A percentile compares a stretch with the other conserved stretches of the same genome.
These are phyloP conservation scores for Acropora tenuis DNA, from an alignment of 64 coral and sea anemone genomes.

Conservation along the genomic window DNA sequence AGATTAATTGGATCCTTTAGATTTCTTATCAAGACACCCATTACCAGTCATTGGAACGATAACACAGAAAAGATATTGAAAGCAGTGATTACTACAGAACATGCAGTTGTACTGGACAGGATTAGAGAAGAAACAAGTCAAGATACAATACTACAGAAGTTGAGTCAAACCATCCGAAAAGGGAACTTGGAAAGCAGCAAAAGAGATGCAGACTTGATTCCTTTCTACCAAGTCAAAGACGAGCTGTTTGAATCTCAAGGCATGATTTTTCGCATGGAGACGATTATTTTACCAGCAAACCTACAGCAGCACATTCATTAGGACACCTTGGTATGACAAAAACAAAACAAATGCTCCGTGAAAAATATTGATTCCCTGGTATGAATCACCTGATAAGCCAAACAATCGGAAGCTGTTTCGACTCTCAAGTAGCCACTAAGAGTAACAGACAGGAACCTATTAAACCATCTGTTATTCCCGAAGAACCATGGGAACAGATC, in stretches of 20 bases:
- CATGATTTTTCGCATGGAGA: conserved; percentile 21
- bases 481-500: too few species aligned
- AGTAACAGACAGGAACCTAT: too few species aligned
- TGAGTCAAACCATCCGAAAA: conserved; percentile 43
- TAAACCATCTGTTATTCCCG: too few species aligned
- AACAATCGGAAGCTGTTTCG: too few species aligned
- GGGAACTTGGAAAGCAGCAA: conserved; percentile 41
- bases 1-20: conserved; percentile 52
- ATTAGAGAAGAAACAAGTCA: conserved; percentile 52
- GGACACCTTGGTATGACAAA: too few species aligned
- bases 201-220: conserved; percentile 38
- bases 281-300: conserved; percentile 44
- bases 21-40: conserved; percentile 56
- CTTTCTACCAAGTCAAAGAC: conserved; percentile 37
- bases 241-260: conserved; percentile 46
- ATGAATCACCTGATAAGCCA: too few species aligned
- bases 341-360: too few species aligned
- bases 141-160: conserved; percentile 17
- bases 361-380: too few species aligned
- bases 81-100: conserved; percentile 16
- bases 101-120: conserved; percentile 56
- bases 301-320: not conserved
- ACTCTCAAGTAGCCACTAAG: too few species aligned
- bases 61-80: conserved; percentile 54
- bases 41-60: conserved; percentile 39